A percentile compares a stretch with the other conserved stretches of the same genome.
These are phyloP conservation scores for Campopleginae sp. DNA, from an alignment of 2,888 invertebrate genomes.

Conservation along the genomic window DNA sequence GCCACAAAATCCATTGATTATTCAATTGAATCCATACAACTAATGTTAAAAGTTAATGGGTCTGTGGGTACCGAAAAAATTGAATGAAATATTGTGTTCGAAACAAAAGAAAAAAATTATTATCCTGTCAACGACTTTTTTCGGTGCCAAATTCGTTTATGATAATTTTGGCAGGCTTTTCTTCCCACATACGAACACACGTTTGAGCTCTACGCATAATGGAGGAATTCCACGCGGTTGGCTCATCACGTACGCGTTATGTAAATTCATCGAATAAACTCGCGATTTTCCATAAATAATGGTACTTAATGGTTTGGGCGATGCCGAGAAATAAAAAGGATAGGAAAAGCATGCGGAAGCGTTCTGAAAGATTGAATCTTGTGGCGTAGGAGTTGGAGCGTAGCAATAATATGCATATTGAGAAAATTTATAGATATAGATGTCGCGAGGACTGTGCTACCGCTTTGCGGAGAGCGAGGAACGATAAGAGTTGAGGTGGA, in stretches of 20 bases:
- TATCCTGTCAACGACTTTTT: background rate
- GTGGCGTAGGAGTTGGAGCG: conserved; percentile 57
- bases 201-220: background rate
- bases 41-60: background rate
- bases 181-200: background rate
- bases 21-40: too few relatives aligned
- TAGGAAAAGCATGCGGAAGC: conserved; percentile 15
- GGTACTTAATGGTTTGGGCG: conserved; percentile 61
- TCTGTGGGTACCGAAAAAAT: background rate
- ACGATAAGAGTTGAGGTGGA: conserved; percentile 64
- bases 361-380: conserved; percentile 44
- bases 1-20: background rate
- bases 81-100: too few relatives aligned
- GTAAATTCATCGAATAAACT: conserved; percentile 65
- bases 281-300: conserved; percentile 65
- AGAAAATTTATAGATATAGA: background rate
- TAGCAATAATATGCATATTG: background rate
- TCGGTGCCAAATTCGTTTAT: background rate
- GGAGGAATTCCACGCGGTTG: conserved; percentile 32
- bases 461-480: conserved; percentile 58
- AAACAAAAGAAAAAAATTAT: too few relatives aligned
- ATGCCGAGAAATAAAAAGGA: conserved; percentile 33
- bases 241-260: conserved; percentile 64
- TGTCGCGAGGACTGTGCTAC: conserved; percentile 38
- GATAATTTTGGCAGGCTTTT: background rate